phyloP scores from a whole-genome alignment of 35 echinoderm and acorn worm species.

The Anneissia japonica region DNA sequence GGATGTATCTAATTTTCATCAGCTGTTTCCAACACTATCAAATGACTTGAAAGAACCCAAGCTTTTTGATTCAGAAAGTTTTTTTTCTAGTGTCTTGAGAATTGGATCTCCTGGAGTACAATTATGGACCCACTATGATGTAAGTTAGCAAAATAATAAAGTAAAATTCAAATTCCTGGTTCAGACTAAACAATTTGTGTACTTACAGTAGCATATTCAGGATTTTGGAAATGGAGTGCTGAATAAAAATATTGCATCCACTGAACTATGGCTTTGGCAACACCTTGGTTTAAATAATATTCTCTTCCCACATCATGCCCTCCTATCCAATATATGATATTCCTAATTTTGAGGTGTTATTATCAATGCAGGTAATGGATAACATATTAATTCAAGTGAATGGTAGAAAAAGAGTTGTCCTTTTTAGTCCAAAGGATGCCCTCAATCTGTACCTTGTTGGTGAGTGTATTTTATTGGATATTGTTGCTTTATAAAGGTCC shows the following conservation, averaged over 20 bases:
- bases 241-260: no score
- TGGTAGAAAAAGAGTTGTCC: conserved; percentile 75
- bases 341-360: no score
- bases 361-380: conserved; percentile 99
- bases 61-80: conserved; percentile 46
- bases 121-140: conserved; percentile 99
- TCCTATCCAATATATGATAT: no score
- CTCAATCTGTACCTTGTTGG: conserved; percentile 82
- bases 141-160: conserved; percentile 40
- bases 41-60: conserved; percentile 68
- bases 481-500: no score
- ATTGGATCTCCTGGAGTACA: conserved; percentile 64
- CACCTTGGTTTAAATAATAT: no score
- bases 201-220: no score
- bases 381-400: conserved; percentile 89
- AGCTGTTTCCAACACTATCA: conserved; percentile 68
- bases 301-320: no score
- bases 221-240: no score
- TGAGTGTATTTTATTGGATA: no score
- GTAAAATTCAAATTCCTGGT: no score
- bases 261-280: no score
- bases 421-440: conserved; percentile 95
- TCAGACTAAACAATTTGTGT: no score
- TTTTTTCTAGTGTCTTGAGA: conserved; percentile 84
- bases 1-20: conserved; percentile 69